Conservation (phyloP, 1,140 invertebrate genomes). For the Macrostomum lignano region DNA sequence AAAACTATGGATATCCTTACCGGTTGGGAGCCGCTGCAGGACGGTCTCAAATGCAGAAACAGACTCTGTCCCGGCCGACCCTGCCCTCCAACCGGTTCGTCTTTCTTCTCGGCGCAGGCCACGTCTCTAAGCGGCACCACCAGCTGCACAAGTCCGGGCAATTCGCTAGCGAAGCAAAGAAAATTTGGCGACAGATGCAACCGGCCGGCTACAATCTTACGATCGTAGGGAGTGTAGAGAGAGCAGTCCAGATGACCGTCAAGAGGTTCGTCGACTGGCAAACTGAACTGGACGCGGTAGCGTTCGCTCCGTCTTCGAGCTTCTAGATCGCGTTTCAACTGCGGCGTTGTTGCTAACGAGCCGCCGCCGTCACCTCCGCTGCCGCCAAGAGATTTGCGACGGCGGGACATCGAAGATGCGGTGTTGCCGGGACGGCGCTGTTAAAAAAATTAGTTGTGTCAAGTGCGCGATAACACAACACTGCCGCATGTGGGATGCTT, state of each 20-base stretch:
- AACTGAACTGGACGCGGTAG: conserved; percentile 42
- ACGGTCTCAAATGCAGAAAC: too few relatives aligned
- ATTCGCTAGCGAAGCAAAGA: conserved; percentile 74
- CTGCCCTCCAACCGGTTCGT: too few relatives aligned
- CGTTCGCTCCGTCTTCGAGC: conserved; percentile 56
- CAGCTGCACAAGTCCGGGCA: conserved; percentile 24
- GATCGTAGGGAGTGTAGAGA: conserved; percentile 79
- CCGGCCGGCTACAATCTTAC: conserved; percentile 54
- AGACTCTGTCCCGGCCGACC: too few relatives aligned
- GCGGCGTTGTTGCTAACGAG: too few relatives aligned
- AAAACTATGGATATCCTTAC: too few relatives aligned
- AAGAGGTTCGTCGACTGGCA: conserved; percentile 57
- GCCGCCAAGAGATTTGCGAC: too few relatives aligned
- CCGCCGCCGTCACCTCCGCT: too few relatives aligned
- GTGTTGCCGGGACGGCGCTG: too few relatives aligned
- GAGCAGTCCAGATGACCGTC: conserved; percentile 65
- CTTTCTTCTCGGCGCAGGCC: too few relatives aligned
- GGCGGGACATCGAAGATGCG: too few relatives aligned
- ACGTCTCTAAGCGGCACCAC: background rate
- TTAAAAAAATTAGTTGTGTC: too few relatives aligned
- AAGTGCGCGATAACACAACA: conserved; percentile 53
- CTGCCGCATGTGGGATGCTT: conserved; percentile 29
- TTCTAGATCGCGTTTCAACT: conserved; percentile 70
- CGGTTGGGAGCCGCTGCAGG: too few relatives aligned
- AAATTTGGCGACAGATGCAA: conserved; percentile 75